These are phyloP conservation scores for Agrochola lota DNA, from an alignment of 2,888 invertebrate genomes.

Conservation along the genomic window DNA sequence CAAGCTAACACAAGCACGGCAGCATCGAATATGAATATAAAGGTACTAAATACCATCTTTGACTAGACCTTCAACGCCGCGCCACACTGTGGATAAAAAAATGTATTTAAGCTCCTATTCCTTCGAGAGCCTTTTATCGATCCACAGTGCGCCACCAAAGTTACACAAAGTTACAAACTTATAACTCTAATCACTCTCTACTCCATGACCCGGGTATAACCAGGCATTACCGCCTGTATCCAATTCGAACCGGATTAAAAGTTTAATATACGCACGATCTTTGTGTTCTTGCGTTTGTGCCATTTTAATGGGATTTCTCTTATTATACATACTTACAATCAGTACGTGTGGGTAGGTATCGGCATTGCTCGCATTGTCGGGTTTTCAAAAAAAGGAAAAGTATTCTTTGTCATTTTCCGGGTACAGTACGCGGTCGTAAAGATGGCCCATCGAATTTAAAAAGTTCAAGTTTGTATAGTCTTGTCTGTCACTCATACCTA, in stretches of 20 bases:
- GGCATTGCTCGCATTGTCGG: constrained; percentile 15
- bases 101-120: too few relatives aligned
- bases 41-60: background rate
- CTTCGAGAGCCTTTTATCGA: too few relatives aligned
- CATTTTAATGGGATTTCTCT: constrained; percentile 55
- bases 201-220: constrained; percentile 40
- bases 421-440: background rate
- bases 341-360: constrained; percentile 33
- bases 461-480: background rate
- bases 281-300: constrained; percentile 51
- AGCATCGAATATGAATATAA: constrained; percentile 48
- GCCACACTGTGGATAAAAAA: background rate
- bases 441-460: background rate
- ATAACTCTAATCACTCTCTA: constrained; percentile 19
- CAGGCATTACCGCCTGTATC: constrained; percentile 47
- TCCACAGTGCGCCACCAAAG: too few relatives aligned
- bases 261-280: constrained; percentile 66
- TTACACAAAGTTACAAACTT: background rate
- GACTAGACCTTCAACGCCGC: too few relatives aligned
- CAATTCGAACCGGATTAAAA: constrained; percentile 61
- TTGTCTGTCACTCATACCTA: background rate
- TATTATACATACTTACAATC: constrained; percentile 9
- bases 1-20: constrained; percentile 81
- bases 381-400: constrained; percentile 29
- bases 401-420: background rate